Percentiles rank a stretch among this genome's conserved stretches.
These are phyloP conservation scores for Parus major DNA, from an alignment of 2,113 vertebrate genomes.

Conservation along the genomic window DNA sequence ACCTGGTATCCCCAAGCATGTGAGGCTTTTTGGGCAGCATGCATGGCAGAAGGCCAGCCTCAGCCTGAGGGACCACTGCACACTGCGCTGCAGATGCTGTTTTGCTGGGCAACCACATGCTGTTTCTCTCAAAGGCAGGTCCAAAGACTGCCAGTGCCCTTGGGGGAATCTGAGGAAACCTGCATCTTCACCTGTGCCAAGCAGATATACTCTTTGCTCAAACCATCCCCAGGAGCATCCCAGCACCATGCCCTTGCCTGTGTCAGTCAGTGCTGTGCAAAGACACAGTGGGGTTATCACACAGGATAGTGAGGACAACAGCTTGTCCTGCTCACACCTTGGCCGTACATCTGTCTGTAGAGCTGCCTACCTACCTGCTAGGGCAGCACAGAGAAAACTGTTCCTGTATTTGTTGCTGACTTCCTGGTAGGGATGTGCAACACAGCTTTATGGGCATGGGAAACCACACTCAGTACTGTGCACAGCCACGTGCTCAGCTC, in stretches of 20 bases:
- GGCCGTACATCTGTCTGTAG: background rate
- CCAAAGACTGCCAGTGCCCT: background rate
- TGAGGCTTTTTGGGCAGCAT: background rate
- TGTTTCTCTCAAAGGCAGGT: background rate
- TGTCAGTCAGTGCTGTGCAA: background rate
- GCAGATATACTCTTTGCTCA: background rate
- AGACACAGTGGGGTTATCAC: background rate
- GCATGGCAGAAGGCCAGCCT: background rate
- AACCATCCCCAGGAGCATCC: background rate
- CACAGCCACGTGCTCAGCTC: background rate
- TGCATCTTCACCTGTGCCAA: background rate
- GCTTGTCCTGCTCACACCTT: background rate
- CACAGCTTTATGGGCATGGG: background rate
- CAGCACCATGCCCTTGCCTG: background rate
- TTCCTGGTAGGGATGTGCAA: background rate
- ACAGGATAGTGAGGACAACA: background rate
- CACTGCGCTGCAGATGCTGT: accelerated
- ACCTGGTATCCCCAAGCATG: background rate
- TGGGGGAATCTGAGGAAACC: background rate
- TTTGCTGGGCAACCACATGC: background rate
- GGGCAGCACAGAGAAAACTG: background rate
- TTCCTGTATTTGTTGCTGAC: background rate
- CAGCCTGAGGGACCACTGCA: background rate
- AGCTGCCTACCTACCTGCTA: background rate
- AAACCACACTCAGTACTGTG: background rate